phyloP scores from a whole-genome alignment of 2,888 invertebrate genomes.

The Cancer borealis region DNA sequence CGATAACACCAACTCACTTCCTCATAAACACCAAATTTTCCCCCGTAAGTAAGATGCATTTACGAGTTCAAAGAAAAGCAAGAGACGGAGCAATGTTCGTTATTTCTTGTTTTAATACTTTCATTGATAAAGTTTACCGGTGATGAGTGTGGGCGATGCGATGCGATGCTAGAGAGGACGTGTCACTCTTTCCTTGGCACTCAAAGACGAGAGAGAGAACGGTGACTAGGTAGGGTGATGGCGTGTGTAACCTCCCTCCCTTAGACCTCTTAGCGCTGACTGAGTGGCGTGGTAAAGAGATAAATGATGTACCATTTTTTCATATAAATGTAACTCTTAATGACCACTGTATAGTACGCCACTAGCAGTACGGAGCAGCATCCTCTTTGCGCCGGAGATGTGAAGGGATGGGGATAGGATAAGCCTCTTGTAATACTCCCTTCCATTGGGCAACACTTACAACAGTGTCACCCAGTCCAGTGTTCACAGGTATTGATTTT shows the following conservation, averaged over 20 bases:
- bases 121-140: not conserved
- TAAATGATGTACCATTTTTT: not conserved
- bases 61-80: constrained; percentile 5
- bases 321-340: not conserved
- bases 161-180: not conserved
- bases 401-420: not conserved
- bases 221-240: not conserved
- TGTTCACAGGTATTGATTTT: constrained; percentile 1
- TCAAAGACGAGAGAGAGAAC: not conserved
- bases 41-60: not conserved
- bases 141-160: not conserved
- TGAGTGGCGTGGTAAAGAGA: not conserved
- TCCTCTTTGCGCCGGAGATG: no score
- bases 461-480: not conserved
- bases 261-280: not conserved
- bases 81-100: not conserved
- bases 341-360: no score
- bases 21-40: not conserved
- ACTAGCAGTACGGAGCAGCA: no score
- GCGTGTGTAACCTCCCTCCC: no score
- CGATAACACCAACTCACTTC: not conserved
- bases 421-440: not conserved
- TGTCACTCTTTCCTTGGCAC: constrained; percentile 9
- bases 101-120: not conserved
- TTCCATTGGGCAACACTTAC: not conserved